phyloP scores from a whole-genome alignment of 2,888 invertebrate genomes.

The Lacanobia wlatinum region DNA sequence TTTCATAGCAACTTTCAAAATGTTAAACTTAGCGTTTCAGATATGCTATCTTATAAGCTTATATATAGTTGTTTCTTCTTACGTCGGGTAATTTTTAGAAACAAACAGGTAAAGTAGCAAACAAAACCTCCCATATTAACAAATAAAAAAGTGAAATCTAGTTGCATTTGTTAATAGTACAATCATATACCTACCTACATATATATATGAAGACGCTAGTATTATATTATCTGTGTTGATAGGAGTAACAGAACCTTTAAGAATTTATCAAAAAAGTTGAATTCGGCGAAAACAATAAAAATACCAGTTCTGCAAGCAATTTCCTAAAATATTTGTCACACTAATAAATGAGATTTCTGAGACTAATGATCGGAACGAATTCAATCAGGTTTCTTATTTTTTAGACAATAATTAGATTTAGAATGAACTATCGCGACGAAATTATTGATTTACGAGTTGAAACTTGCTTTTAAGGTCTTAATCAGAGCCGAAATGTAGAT shows the following conservation, averaged over 20 bases:
- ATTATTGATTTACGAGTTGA: slow-evolving; percentile 34
- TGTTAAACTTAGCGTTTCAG: too few relatives aligned
- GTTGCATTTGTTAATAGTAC: too few relatives aligned
- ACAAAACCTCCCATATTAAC: too few relatives aligned
- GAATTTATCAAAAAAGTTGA: neutral
- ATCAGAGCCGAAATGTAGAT: neutral
- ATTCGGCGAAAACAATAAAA: neutral
- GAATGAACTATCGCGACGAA: slow-evolving; percentile 8
- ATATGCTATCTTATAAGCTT: too few relatives aligned
- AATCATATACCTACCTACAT: too few relatives aligned
- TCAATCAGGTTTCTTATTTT: slow-evolving; percentile 23
- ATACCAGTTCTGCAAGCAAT: slow-evolving; percentile 11
- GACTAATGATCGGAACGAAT: slow-evolving; percentile 41
- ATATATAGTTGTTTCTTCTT: too few relatives aligned
- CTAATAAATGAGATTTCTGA: slow-evolving; percentile 22
- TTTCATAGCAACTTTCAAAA: too few relatives aligned
- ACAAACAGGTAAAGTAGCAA: too few relatives aligned
- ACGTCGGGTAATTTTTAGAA: too few relatives aligned
- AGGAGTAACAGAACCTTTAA: neutral
- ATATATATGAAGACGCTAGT: too few relatives aligned
- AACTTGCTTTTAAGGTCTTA: neutral
- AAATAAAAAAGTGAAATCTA: too few relatives aligned
- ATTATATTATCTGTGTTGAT: too few relatives aligned
- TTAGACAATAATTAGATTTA: slow-evolving; percentile 27
- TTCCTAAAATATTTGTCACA: slow-evolving; percentile 36